Conservation (phyloP, 2,113 vertebrate genomes). For the Cyanoramphus novaezelandiae region DNA sequence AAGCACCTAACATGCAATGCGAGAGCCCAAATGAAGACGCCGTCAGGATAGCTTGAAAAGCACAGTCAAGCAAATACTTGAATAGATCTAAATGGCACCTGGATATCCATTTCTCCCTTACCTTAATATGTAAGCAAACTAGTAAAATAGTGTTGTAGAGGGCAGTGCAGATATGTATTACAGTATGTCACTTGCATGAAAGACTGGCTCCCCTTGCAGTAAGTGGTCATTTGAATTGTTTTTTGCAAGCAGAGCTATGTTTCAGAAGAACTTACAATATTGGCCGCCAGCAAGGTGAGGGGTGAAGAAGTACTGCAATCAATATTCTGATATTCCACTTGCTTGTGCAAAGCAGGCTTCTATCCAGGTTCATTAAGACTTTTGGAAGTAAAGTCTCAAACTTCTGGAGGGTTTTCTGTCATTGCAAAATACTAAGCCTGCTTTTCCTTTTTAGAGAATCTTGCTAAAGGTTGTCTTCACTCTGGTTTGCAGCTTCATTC, state of each 20-base stretch:
- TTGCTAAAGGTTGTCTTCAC: conserved; percentile 44
- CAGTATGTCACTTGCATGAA: neutral
- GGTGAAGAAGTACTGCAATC: neutral
- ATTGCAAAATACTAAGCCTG: conserved; percentile 4
- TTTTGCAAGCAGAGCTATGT: neutral
- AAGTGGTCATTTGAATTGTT: neutral
- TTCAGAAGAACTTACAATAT: neutral
- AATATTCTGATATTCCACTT: neutral
- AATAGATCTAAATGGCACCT: neutral
- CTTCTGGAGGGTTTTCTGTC: neutral
- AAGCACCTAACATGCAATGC: neutral
- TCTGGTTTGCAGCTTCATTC: conserved; percentile 41
- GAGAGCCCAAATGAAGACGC: neutral
- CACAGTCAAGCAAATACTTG: neutral
- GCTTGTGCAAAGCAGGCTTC: neutral
- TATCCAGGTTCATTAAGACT: neutral
- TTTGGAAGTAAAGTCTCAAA: neutral
- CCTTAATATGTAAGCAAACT: neutral
- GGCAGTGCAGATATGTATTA: neutral
- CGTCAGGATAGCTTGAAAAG: neutral
- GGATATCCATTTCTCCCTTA: neutral
- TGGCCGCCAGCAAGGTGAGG: neutral
- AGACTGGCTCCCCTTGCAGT: neutral
- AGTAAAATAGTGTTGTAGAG: neutral
- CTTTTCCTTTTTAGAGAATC: conserved; percentile 36